A percentile compares a stretch with the other conserved stretches of the same genome.
phyloP scores from a whole-genome alignment of 2,113 vertebrate genomes.

The Seriola aureovittata region DNA sequence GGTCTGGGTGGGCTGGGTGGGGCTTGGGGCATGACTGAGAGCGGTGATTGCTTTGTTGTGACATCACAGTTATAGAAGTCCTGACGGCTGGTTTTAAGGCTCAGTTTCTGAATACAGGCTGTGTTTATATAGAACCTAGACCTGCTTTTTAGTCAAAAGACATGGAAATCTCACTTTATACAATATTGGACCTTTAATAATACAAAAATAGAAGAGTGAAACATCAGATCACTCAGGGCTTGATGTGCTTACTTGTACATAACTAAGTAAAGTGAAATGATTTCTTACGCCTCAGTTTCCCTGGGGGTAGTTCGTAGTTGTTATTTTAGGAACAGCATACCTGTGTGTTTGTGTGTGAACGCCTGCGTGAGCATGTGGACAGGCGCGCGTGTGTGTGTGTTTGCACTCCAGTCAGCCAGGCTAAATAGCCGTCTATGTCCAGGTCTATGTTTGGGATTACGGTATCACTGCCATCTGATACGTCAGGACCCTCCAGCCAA shows the following conservation, averaged over 20 bases:
- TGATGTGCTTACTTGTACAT: conserved; percentile 26
- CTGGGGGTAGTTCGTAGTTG: not conserved
- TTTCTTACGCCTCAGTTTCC: not conserved
- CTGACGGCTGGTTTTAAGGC: too few species aligned
- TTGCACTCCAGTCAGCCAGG: conserved; percentile 22
- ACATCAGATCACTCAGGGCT: not conserved
- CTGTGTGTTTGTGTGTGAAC: conserved; percentile 15
- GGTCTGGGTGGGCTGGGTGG: too few species aligned
- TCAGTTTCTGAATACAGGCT: too few species aligned
- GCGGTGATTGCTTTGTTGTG: too few species aligned
- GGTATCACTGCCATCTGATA: conserved; percentile 53
- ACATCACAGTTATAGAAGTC: too few species aligned
- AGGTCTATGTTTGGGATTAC: conserved; percentile 54
- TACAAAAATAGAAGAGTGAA: conserved; percentile 8
- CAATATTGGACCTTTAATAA: too few species aligned
- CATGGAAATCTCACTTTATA: too few species aligned
- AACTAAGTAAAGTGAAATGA: not conserved
- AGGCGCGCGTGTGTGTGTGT: not conserved
- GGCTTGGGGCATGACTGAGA: too few species aligned
- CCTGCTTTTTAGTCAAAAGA: too few species aligned
- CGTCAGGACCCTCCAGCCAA: conserved; percentile 51
- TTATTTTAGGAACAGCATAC: conserved; percentile 33
- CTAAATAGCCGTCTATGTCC: conserved; percentile 46
- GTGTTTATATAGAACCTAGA: too few species aligned
- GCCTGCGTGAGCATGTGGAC: conserved; percentile 34